phyloP scores from a whole-genome alignment of 2,797 vertebrate genomes.

The Sebastes oblongus region DNA sequence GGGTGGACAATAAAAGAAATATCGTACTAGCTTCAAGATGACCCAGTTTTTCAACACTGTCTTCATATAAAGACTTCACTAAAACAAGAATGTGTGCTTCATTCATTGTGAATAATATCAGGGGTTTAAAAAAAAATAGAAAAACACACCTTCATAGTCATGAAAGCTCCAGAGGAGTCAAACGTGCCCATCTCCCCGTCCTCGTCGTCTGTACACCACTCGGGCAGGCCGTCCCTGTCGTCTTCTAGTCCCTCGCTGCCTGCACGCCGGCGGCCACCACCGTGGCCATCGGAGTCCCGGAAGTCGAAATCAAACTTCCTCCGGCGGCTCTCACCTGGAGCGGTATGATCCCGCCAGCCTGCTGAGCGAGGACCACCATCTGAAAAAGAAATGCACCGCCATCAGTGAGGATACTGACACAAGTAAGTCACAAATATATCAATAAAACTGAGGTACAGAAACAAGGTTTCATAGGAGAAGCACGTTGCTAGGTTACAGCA shows the following conservation, averaged over 20 bases:
- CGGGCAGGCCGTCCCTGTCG: conserved; percentile 89
- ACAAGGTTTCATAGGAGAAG: not conserved
- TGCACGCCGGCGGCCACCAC: conserved; percentile 81
- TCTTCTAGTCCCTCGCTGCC: conserved; percentile 89
- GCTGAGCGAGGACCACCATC: conserved; percentile 90
- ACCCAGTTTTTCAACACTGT: not conserved
- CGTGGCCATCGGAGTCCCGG: conserved; percentile 85
- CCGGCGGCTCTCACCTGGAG: conserved; percentile 82
- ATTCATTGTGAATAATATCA: not conserved
- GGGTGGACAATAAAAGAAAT: not conserved
- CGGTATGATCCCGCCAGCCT: conserved; percentile 89
- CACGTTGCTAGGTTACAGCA: not conserved
- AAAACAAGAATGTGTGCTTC: not conserved
- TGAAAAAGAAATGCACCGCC: conserved; percentile 18
- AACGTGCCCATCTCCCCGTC: conserved; percentile 94
- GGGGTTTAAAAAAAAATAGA: not conserved
- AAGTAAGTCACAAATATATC: not conserved
- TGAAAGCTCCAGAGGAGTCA: conserved; percentile 92
- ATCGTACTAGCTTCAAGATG: not conserved
- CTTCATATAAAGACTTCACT: not conserved
- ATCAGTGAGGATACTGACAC: not conserved
- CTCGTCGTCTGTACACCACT: conserved; percentile 94
- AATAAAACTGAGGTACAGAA: not conserved
- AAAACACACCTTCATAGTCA: conserved; percentile 83
- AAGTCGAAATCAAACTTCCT: conserved; percentile 92